phyloP scores from a whole-genome alignment of 2,888 invertebrate species.

The Coleophora deauratella region DNA sequence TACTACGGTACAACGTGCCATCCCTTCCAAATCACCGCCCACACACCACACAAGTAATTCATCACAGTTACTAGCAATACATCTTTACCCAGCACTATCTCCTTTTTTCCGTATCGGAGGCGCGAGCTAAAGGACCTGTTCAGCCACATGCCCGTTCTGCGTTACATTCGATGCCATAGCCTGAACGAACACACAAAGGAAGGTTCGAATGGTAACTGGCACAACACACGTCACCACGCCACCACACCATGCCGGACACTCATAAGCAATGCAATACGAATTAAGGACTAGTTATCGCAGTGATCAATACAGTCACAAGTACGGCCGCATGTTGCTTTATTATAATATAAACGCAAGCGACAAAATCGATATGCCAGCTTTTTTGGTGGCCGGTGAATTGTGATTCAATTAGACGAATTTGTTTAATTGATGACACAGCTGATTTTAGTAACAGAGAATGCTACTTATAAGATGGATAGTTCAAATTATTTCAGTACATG shows the following conservation, averaged over 20 bases:
- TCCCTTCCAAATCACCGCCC: neutral
- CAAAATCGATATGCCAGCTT: too few relatives aligned
- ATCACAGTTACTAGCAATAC: neutral
- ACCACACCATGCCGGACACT: slow-evolving; percentile 19
- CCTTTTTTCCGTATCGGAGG: slow-evolving; percentile 78
- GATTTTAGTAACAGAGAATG: too few relatives aligned
- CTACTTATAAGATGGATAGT: too few relatives aligned
- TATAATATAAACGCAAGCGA: too few relatives aligned
- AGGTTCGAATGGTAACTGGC: slow-evolving; percentile 47
- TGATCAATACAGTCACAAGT: slow-evolving; percentile 7
- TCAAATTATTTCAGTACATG: too few relatives aligned
- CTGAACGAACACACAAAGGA: slow-evolving; percentile 34
- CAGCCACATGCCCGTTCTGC: slow-evolving; percentile 43
- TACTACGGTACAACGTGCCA: neutral
- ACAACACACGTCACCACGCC: slow-evolving; percentile 25
- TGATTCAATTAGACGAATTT: too few relatives aligned
- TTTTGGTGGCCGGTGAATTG: too few relatives aligned
- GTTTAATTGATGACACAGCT: too few relatives aligned
- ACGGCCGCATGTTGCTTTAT: neutral
- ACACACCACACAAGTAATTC: neutral
- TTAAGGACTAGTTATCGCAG: slow-evolving; percentile 22
- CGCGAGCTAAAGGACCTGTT: slow-evolving; percentile 69
- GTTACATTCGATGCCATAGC: slow-evolving; percentile 30
- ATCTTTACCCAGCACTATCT: slow-evolving; percentile 79
- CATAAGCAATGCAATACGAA: slow-evolving; percentile 26